phyloP scores from a whole-genome alignment of 2,888 invertebrate genomes.

The Dynastes grantii region DNA sequence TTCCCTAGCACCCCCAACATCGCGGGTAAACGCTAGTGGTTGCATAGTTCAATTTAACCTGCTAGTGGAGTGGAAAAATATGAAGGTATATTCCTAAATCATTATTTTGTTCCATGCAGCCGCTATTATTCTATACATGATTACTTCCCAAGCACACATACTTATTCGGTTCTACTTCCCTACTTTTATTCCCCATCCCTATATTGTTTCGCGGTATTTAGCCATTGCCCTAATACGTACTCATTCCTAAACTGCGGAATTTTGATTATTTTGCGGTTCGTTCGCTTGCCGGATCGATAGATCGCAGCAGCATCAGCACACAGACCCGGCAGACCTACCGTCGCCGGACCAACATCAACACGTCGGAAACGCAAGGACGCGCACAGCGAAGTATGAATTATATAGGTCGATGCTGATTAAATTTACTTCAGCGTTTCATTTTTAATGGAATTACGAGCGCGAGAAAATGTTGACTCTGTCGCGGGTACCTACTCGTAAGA shows the following conservation, averaged over 20 bases:
- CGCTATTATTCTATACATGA: no score
- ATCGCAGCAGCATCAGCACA: background rate
- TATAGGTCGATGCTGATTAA: slow-evolving; percentile 3
- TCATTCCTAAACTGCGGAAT: background rate
- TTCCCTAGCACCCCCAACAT: no score
- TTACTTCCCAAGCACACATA: no score
- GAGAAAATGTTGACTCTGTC: slow-evolving; percentile 24
- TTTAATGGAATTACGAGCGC: slow-evolving; percentile 22
- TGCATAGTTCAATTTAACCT: no score
- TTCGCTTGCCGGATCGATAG: slow-evolving; percentile 6
- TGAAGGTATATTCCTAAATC: no score
- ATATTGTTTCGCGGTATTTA: background rate
- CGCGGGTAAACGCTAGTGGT: no score
- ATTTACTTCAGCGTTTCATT: slow-evolving; percentile 15
- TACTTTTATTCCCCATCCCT: background rate
- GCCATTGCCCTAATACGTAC: no score
- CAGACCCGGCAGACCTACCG: no score
- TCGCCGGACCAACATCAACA: background rate
- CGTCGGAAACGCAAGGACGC: background rate
- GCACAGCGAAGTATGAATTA: background rate
- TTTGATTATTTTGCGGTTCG: slow-evolving; percentile 15
- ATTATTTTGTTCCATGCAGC: no score
- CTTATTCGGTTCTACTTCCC: no score
- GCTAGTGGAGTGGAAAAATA: no score
- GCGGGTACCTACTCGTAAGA: slow-evolving; percentile 13